Base-by-base conservation (phyloP, 2,113 vertebrate genomes). In the Athene cunicularia region DNA sequence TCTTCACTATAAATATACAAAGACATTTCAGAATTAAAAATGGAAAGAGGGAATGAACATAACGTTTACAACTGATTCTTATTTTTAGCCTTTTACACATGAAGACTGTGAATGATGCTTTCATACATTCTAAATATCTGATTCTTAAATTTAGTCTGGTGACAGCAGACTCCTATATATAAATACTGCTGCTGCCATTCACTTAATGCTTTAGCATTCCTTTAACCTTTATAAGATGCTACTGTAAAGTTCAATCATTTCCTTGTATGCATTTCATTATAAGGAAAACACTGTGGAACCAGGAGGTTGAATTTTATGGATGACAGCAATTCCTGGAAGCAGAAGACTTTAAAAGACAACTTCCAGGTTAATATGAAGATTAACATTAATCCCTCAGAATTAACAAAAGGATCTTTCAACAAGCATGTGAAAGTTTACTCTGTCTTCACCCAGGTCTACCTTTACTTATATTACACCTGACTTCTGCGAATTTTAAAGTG, bases 231-330 rank as follows among this genome's bases (percentile, higher is more conserved):
- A 1, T 33, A 59, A 81, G 72, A 50, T 75, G 68, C 83, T 68
- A 56, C 33, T 76, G 71, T 73, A 89, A 95, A 95, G 93, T 95
- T 95, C 93, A 91, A 32, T 86, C 77, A 79, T 37, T 82, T 87
- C 66, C 45, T 80, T 60, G 35, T 22, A 32, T 20, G 49, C 58
- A 56, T 95, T 84, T 80, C 83, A 87, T 75, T 81, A 19, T 14
- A 89, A 83, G 58, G 83, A 82, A 86, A 90, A 22, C 43, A 79
- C 43, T 68, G 35, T 2, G 52, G 56, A 81, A 90, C 0, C 2
- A 93, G n/a, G 12, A 66, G 55, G n/a, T 14, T 56, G 81, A 62
- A 56, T 92, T 58, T 91, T 89, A 70, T 89, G 43, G 56, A 86
- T 41, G 20, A 80, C 35, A 94, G 27, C 18, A 86, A 88, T 41